These are phyloP conservation scores for Galemys pyrenaicus DNA, from an alignment of 2,113 vertebrate genomes.

Conservation along the genomic window DNA sequence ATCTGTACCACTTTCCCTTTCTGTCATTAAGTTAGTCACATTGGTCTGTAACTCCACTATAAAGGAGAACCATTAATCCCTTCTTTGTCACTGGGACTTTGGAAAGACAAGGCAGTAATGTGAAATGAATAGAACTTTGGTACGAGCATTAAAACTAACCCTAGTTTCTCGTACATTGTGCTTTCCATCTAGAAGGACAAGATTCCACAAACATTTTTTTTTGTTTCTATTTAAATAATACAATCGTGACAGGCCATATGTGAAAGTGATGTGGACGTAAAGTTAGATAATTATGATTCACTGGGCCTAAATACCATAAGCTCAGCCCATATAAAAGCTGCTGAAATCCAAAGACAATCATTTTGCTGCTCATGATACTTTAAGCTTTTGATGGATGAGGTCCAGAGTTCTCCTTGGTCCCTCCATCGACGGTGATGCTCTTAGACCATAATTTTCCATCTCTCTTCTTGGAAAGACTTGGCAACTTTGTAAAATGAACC, in stretches of 20 bases:
- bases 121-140: neutral
- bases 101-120: neutral
- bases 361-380: conserved; percentile 9
- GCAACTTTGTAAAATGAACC: conserved; percentile 56
- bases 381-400: neutral
- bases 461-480: conserved; percentile 65
- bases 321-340: neutral
- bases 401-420: conserved; percentile 18
- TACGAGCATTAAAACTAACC: neutral
- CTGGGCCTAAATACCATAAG: neutral
- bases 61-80: neutral
- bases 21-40: neutral
- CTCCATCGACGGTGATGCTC: conserved; percentile 3
- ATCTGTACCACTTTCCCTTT: neutral
- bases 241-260: neutral
- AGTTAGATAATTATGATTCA: neutral
- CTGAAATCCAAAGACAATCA: neutral
- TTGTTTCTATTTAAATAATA: neutral
- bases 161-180: neutral
- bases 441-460: conserved; percentile 52
- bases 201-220: neutral
- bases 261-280: neutral
- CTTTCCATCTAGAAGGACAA: neutral
- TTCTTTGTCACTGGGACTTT: neutral
- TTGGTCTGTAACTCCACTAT: neutral